Conservation (phyloP, 1,140 invertebrate genomes). For the Macrotrachela quadricornifera region DNA sequence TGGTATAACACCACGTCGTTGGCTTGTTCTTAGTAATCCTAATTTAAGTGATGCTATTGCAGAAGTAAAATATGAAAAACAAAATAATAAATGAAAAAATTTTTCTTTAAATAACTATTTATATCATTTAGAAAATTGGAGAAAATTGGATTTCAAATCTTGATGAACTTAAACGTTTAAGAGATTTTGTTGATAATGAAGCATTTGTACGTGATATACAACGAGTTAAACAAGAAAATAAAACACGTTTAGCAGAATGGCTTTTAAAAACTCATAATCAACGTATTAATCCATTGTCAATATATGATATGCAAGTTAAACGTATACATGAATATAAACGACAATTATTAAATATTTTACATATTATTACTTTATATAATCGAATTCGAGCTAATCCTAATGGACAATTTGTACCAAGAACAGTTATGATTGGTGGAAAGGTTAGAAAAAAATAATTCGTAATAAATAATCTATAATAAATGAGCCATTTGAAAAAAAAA, state of each 20-base stretch:
- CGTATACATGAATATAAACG: conserved; percentile 98
- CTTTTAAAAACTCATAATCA: conserved; percentile 71
- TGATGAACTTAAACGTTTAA: conserved; percentile 59
- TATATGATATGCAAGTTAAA: conserved; percentile 80
- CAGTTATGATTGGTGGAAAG: conserved; percentile 94
- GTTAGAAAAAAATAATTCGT: too few relatives aligned
- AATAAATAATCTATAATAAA: too few relatives aligned
- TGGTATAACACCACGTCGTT: conserved; percentile 86
- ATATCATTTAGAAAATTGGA: conserved; percentile 61
- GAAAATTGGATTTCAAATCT: conserved; percentile 83
- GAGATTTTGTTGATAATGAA: conserved; percentile 60
- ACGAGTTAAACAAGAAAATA: conserved; percentile 90
- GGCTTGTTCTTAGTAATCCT: conserved; percentile 85
- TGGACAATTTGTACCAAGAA: conserved; percentile 55
- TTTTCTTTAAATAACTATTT: too few relatives aligned
- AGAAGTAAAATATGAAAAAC: too few relatives aligned
- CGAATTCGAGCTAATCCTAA: conserved; percentile 78
- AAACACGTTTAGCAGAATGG: conserved; percentile 60
- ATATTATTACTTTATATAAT: conserved; percentile 92
- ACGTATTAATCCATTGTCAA: conserved; percentile 69
- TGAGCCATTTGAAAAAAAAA: too few relatives aligned
- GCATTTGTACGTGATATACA: conserved; percentile 65
- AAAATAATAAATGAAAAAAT: too few relatives aligned
- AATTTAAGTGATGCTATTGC: conserved; percentile 76
- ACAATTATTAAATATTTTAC: conserved; percentile 79